Evolutionary conservation across 2,797 vertebrate genomes (phyloP).

Genomic region (Betta splendens): DNA sequence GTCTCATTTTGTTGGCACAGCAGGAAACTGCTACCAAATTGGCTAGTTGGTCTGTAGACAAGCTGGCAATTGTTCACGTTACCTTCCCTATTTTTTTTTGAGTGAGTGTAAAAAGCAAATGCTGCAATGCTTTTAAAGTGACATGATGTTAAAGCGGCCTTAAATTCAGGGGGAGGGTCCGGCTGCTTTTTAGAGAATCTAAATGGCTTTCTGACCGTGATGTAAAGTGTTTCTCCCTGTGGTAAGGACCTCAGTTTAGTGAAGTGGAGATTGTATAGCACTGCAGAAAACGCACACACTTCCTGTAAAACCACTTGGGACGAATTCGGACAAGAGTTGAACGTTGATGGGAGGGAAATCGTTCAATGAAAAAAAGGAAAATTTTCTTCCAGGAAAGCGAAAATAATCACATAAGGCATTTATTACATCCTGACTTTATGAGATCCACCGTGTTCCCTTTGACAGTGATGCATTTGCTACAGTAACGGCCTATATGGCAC

Average conservation of each 20-base stretch:
- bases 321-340: background rate
- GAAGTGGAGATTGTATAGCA: background rate
- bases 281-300: background rate
- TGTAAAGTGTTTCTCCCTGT: background rate
- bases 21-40: no score
- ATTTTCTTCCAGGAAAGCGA: background rate
- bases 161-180: no score
- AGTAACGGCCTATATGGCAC: background rate
- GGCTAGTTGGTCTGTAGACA: no score
- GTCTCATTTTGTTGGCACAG: no score
- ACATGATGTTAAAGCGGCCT: no score
- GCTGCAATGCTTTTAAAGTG: no score
- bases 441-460: background rate
- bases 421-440: no score
- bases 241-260: background rate
- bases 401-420: background rate
- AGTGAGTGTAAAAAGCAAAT: no score
- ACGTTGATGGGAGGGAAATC: conserved; percentile 3
- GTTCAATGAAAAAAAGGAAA: background rate
- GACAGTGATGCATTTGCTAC: background rate
- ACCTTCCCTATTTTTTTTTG: no score
- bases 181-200: background rate
- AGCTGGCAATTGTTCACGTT: no score
- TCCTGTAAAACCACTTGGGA: background rate
- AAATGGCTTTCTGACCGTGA: background rate